Evolutionary conservation across 2,113 vertebrate species (phyloP).

Genomic region (Glaucomys volans): DNA sequence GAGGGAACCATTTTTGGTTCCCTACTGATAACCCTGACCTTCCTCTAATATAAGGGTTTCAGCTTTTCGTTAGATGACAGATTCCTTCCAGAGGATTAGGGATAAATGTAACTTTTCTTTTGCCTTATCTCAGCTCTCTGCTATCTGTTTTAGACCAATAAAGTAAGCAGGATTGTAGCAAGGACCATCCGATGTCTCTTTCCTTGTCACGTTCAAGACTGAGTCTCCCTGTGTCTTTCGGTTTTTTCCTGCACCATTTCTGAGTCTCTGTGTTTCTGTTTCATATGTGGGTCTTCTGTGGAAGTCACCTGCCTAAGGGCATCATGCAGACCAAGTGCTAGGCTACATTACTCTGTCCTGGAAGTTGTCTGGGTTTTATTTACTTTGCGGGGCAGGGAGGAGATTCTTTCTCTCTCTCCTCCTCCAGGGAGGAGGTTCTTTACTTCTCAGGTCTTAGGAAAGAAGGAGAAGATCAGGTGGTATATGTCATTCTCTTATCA

Average conservation of each 20-base stretch:
- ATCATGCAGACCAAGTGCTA: not conserved
- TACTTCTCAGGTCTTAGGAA: not conserved
- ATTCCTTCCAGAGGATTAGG: not conserved
- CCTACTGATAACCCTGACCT: conserved; percentile 7
- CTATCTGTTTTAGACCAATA: not conserved
- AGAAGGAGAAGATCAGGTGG: not conserved
- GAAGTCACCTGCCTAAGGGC: not conserved
- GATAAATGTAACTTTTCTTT: conserved; percentile 25
- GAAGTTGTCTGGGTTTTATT: not conserved
- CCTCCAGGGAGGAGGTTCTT: too few species aligned
- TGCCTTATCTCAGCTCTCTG: not conserved
- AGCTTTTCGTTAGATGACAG: not conserved
- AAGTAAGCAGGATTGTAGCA: not conserved
- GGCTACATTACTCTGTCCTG: not conserved
- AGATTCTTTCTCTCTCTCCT: not conserved
- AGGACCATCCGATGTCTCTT: conserved; percentile 5
- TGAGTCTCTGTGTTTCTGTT: conserved; percentile 8
- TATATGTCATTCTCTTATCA: not conserved
- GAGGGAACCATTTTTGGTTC: not conserved
- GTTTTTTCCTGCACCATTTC: not conserved
- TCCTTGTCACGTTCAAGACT: not conserved
- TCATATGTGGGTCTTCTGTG: not conserved
- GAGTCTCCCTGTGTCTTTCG: not conserved
- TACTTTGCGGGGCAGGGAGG: not conserved
- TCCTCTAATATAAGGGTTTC: not conserved